Conservation (phyloP, 2,797 vertebrate species). For the Gymnoscopelus braueri region DNA sequence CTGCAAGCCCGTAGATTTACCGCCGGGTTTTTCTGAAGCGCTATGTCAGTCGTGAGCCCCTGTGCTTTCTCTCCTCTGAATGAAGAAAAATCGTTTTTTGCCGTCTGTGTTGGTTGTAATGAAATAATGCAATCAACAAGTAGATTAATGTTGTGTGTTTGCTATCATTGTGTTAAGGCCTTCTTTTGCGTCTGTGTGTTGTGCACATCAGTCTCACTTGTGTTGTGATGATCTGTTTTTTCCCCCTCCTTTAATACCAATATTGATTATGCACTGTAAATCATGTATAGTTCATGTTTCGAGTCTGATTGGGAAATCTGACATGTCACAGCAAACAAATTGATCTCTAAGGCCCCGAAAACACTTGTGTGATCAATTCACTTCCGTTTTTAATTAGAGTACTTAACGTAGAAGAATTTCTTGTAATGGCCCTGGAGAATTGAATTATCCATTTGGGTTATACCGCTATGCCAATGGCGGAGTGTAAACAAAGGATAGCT, state of each 20-base stretch:
- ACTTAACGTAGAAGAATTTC: slow-evolving; percentile 51
- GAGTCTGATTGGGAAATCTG: slow-evolving; percentile 22
- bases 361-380: slow-evolving; percentile 29
- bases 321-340: slow-evolving; percentile 29
- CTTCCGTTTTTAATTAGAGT: slow-evolving; percentile 40
- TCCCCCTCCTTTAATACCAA: slow-evolving; percentile 11
- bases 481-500: slow-evolving; percentile 22
- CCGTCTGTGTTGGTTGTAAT: background rate
- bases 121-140: background rate
- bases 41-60: slow-evolving; percentile 46
- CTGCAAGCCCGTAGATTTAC: slow-evolving; percentile 51
- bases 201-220: too few relatives aligned
- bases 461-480: slow-evolving; percentile 28
- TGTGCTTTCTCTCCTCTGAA: slow-evolving; percentile 39
- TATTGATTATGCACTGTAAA: slow-evolving; percentile 16
- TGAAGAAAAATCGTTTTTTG: slow-evolving; percentile 32
- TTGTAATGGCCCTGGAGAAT: slow-evolving; percentile 28
- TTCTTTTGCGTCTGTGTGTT: too few relatives aligned
- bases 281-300: slow-evolving; percentile 22
- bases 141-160: background rate
- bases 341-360: slow-evolving; percentile 29
- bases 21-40: slow-evolving; percentile 49
- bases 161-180: background rate
- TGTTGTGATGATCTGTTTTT: background rate
- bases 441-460: slow-evolving; percentile 25